Base-by-base conservation (phyloP, 2,113 vertebrate genomes). In the Coturnix japonica region DNA sequence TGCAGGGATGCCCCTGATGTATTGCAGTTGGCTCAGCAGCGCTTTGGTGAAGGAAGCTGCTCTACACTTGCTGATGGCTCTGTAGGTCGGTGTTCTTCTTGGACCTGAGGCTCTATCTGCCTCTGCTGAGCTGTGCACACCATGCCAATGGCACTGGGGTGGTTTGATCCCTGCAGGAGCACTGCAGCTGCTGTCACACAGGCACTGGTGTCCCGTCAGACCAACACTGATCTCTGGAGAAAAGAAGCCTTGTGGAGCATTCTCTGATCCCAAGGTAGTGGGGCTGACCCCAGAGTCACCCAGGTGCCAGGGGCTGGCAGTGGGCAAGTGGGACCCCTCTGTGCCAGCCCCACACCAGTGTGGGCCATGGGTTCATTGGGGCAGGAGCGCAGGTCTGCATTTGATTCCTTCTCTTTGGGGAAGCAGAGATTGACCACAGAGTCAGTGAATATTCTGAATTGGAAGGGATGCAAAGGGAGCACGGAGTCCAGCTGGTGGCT, bases 281-380 rank as follows among this genome's bases (percentile, higher is more conserved):
- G 60, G 60, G 17, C 35, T 18, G 22, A 25, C 25, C 60, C 35
- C 35, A 39, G 5, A 11, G 25, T 22, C 35, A 28, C 16, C 13
- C 64, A 11, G 5, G 20, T 0, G 2, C 11, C 17, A 22, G 28
- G 35, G 57, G 41, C 37, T 76, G 65, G 8, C 30, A 5, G 0
- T 11, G 31, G 37, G 37, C 37, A 37, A 37, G 39, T 65, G 81
- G 70, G n/a, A 43, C 28, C 7, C 0, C 0, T 5, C 46, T n/a
- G 43, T n/a, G 0, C 1, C 26, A 10, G 1, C 19, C 19, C 60
- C 16, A 1, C 1, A 0, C 37, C 7, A 7, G 8, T 35, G 44
- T 21, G 41, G n/a, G 41, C 35, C 20, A 66, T 35, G 81, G 81
- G 49, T 9, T 31, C 8, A 1, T 41, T 53, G 51, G 26, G 35